phyloP scores from a whole-genome alignment of 2,113 vertebrate genomes.

The Trogon melanurus region DNA sequence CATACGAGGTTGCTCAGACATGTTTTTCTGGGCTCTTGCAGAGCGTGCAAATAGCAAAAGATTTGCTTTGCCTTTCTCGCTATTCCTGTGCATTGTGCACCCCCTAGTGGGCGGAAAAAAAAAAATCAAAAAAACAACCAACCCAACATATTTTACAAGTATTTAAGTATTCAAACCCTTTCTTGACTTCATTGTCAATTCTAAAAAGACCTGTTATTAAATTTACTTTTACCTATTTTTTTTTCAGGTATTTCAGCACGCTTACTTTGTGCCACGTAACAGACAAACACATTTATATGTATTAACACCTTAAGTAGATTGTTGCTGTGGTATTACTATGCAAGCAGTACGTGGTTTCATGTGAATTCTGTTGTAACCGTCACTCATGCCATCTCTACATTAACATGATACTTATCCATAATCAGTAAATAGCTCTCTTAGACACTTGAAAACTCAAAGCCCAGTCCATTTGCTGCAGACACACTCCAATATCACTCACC shows the following conservation, averaged over 20 bases:
- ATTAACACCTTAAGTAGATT: background rate
- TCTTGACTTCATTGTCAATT: background rate
- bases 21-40: background rate
- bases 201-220: background rate
- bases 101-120: slow-evolving; percentile 54
- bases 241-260: background rate
- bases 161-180: background rate
- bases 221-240: slow-evolving; percentile 28
- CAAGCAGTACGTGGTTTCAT: background rate
- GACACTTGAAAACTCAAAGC: background rate
- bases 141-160: background rate
- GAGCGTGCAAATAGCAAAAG: background rate
- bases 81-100: slow-evolving; percentile 42
- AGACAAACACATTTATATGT: background rate
- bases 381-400: background rate
- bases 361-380: background rate
- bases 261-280: background rate
- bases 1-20: background rate
- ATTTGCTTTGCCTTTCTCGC: background rate
- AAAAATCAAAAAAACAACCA: background rate
- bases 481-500: background rate
- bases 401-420: background rate
- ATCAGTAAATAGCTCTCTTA: background rate
- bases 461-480: background rate
- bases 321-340: background rate